Percentiles rank a stretch among this genome's conserved stretches.
Conservation (phyloP, 2,797 vertebrate genomes). For the Gambelia wislizenii region DNA sequence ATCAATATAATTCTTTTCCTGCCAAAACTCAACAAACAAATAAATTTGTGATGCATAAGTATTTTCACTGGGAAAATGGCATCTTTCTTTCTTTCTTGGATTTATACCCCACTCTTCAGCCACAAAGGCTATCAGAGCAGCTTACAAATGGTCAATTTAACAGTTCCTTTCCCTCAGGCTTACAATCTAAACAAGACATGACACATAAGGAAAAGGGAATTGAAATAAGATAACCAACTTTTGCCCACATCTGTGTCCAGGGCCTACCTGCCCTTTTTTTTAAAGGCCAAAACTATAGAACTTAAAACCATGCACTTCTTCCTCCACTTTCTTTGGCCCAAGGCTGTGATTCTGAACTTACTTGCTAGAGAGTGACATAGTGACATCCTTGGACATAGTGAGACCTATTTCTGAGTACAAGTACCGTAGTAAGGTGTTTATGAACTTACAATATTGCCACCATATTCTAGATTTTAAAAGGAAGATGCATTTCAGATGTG, state of each 20-base stretch:
- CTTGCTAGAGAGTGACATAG: not conserved
- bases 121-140: no score
- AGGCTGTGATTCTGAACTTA: not conserved
- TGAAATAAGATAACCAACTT: not conserved
- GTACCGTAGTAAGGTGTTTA: not conserved
- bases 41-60: not conserved
- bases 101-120: no score
- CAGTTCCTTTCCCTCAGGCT: no score
- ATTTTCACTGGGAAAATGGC: not conserved
- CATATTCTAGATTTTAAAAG: not conserved
- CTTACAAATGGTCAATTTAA: no score
- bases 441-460: not conserved
- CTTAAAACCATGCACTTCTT: not conserved
- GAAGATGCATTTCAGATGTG: not conserved
- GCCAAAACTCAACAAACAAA: not conserved
- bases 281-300: not conserved
- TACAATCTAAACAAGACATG: no score
- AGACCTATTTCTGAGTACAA: not conserved
- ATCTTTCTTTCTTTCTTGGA: no score
- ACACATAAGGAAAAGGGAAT: no score
- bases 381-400: not conserved
- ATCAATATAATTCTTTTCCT: slow-evolving; percentile 34
- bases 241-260: not conserved
- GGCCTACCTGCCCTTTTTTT: not conserved
- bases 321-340: not conserved